A percentile compares a stretch with the other conserved stretches of the same genome.
These are phyloP conservation scores for Sepiola atlantica DNA, from an alignment of 2,888 invertebrate genomes.

Conservation along the genomic window DNA sequence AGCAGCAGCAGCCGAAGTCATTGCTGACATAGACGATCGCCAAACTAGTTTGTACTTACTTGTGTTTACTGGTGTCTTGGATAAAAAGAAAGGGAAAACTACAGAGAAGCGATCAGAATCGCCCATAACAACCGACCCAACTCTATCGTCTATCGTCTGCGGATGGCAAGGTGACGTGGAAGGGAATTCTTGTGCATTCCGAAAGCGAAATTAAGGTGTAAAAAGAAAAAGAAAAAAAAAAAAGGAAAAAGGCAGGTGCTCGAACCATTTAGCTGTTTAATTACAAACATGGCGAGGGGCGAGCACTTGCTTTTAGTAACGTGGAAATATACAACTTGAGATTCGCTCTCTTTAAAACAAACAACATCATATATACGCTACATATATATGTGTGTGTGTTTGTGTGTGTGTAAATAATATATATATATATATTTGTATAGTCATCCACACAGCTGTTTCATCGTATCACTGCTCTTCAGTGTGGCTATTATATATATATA, in stretches of 20 bases:
- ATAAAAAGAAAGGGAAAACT: neutral
- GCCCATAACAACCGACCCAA: slow-evolving; percentile 32
- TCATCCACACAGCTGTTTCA: too few species aligned
- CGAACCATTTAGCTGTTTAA: neutral
- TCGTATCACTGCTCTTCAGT: too few species aligned
- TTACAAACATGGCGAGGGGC: slow-evolving; percentile 32
- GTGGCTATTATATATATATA: neutral
- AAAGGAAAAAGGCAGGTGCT: neutral
- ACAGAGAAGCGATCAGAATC: neutral
- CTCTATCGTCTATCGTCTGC: neutral
- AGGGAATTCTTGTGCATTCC: neutral
- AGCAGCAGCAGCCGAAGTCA: slow-evolving; percentile 13
- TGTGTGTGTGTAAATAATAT: too few species aligned
- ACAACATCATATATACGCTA: neutral
- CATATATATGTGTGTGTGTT: too few species aligned
- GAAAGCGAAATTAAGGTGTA: slow-evolving; percentile 19
- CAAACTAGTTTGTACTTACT: neutral
- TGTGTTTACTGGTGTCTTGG: slow-evolving; percentile 32
- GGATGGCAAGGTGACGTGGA: neutral
- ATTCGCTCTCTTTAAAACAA: neutral
- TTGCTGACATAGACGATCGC: slow-evolving; percentile 1
- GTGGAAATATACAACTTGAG: neutral
- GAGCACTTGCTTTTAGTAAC: neutral
- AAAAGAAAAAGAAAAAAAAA: neutral
- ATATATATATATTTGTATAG: too few species aligned